phyloP scores from a whole-genome alignment of 2,888 invertebrate species.

The Diaphora mendica region DNA sequence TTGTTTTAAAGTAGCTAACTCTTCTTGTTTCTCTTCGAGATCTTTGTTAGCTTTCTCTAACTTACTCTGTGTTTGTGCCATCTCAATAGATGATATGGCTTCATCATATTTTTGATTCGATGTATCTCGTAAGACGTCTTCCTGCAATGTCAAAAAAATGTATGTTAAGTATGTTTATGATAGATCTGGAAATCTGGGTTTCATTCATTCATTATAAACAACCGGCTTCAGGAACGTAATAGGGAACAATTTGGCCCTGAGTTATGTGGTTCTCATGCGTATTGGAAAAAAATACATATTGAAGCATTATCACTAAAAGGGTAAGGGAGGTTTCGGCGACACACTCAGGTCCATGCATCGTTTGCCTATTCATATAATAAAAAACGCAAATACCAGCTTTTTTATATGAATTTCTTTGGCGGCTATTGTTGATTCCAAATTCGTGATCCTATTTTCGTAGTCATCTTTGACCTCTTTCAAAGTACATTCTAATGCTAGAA shows the following conservation, averaged over 20 bases:
- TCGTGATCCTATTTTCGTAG: slow-evolving; percentile 87
- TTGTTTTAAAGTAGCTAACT: slow-evolving; percentile 65
- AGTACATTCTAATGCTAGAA: slow-evolving; percentile 81
- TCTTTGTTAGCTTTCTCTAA: slow-evolving; percentile 69
- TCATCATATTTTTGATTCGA: slow-evolving; percentile 81
- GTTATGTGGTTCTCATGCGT: slow-evolving; percentile 28
- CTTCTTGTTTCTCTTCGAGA: slow-evolving; percentile 73
- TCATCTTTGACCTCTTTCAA: slow-evolving; percentile 85
- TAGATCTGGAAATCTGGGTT: not conserved
- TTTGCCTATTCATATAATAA: not conserved
- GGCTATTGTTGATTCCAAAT: slow-evolving; percentile 85
- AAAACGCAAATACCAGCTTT: slow-evolving; percentile 84
- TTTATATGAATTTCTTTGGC: slow-evolving; percentile 88
- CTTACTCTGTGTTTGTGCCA: slow-evolving; percentile 83
- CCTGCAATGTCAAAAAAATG: slow-evolving; percentile 57
- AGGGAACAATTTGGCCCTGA: slow-evolving; percentile 13
- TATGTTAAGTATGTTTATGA: not conserved
- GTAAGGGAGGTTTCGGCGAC: not conserved
- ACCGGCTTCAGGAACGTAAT: not conserved
- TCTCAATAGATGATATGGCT: slow-evolving; percentile 80
- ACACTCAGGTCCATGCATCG: not conserved
- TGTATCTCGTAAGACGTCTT: slow-evolving; percentile 78
- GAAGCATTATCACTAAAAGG: not conserved
- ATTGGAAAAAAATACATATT: not conserved
- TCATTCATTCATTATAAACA: not conserved